These are phyloP conservation scores for Prunella strophiata DNA, from an alignment of 2,797 vertebrate genomes.

Conservation along the genomic window DNA sequence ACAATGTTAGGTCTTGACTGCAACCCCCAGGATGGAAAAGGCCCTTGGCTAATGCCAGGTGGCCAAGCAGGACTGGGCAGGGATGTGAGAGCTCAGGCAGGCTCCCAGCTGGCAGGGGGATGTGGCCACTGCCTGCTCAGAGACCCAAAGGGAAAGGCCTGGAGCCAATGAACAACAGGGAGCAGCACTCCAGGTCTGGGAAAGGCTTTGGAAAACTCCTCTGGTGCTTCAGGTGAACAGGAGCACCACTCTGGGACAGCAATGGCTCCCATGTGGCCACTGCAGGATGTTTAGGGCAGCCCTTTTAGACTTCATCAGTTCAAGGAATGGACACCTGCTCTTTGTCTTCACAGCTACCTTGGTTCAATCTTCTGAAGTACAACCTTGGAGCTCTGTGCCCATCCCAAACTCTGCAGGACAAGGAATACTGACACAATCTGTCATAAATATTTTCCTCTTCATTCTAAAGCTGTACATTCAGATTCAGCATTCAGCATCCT, in stretches of 20 bases:
- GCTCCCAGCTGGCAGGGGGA: accelerated
- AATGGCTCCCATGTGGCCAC: accelerated
- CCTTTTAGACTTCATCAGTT: background rate
- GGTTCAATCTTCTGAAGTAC: background rate
- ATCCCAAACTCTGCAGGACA: background rate
- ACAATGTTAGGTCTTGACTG: background rate
- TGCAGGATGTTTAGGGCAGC: background rate
- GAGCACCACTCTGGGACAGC: background rate
- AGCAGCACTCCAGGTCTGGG: accelerated
- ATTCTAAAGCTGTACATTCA: background rate
- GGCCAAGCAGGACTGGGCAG: background rate
- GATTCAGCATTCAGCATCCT: background rate
- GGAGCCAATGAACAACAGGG: accelerated
- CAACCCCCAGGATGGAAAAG: background rate
- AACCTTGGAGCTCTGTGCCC: background rate
- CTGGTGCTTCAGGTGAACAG: background rate
- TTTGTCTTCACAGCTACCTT: background rate
- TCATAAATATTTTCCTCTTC: background rate
- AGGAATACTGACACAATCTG: background rate
- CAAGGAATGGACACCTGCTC: background rate
- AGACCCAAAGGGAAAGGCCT: background rate
- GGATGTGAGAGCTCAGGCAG: accelerated
- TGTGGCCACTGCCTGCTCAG: background rate
- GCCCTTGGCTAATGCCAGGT: background rate
- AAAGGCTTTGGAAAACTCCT: background rate